phyloP scores from a whole-genome alignment of 2,113 vertebrate genomes.

The Fulica atra region DNA sequence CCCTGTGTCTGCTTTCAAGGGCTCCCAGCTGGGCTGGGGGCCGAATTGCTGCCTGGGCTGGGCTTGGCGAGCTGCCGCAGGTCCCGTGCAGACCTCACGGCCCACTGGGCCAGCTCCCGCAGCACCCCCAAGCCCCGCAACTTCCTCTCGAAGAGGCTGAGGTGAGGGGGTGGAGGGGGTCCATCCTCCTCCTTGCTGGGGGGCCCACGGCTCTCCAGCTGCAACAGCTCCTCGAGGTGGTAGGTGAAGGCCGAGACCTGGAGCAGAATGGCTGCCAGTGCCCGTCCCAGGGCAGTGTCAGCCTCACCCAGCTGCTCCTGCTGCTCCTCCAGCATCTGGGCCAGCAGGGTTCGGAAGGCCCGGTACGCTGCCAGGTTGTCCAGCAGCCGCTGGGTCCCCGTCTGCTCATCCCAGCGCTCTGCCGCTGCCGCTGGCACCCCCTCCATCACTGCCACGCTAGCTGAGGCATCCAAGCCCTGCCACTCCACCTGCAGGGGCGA shows the following conservation, averaged over 20 bases:
- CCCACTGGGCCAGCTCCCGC: slow-evolving; percentile 76
- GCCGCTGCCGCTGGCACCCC: slow-evolving; percentile 68
- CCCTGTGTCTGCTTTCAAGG: fast-evolving
- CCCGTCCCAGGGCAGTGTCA: slow-evolving; percentile 51
- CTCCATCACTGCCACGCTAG: slow-evolving; percentile 48
- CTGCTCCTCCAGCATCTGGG: slow-evolving; percentile 76
- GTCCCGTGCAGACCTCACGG: slow-evolving; percentile 66
- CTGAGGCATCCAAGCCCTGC: slow-evolving; percentile 66
- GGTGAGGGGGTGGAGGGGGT: background rate
- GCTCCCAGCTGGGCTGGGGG: background rate
- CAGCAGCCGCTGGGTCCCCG: slow-evolving; percentile 64
- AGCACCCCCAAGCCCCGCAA: slow-evolving; percentile 76
- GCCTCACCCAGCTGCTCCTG: slow-evolving; percentile 59
- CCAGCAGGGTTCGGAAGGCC: slow-evolving; percentile 67
- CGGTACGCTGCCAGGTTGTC: slow-evolving; percentile 77
- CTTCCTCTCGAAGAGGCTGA: slow-evolving; percentile 72
- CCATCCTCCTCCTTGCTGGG: background rate
- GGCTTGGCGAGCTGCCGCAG: slow-evolving; percentile 67
- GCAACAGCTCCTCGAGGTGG: slow-evolving; percentile 75
- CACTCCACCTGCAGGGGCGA: slow-evolving; percentile 56
- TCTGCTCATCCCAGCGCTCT: slow-evolving; percentile 70
- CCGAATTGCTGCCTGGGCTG: background rate
- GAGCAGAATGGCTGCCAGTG: slow-evolving; percentile 56
- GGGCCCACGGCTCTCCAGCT: slow-evolving; percentile 53
- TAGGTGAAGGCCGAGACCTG: slow-evolving; percentile 74